Base-by-base conservation (phyloP, 2,888 invertebrate genomes). In the Pristionchus exspectatus region DNA sequence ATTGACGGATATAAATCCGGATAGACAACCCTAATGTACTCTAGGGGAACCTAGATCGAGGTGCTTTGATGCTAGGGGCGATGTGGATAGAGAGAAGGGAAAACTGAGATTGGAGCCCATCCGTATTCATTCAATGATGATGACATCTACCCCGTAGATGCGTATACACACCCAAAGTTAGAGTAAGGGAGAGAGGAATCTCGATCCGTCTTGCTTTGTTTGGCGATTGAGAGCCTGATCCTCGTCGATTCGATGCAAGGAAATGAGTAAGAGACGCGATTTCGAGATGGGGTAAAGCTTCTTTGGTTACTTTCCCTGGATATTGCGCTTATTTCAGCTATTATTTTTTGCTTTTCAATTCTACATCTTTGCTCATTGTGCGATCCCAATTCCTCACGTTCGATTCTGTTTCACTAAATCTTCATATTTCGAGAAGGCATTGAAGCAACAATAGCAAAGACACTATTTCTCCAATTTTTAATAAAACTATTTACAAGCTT, bases 131-230 rank as follows among this genome's bases (percentile, higher is more conserved):
- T 54, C 56, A 21, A 21, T 56, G 10, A 21, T 63, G 59, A 59
- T 59, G 59, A 59, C 59, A 59, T 24, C 5, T 24, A 59, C 59
- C 18, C 21, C 2, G 3, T 56, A 21, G 56, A 21, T 56, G 56
- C 21, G 56, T 56, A 21, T 2, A 69, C n/a, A n/a, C n/a, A 7
- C 21, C 21, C 77, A 81, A 81, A 81, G 81, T 50, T 54, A 54
- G 50, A 81, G 44, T n/a, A 12, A 50, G 21, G 2, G 27, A 69
- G 69, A 4, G 38, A 4, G 24, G 77, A 81, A 81, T 81, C 77
- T 77, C 81, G 81, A 44, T 44, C 44, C 56, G 63, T 24, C 69
- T 69, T 30, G 72, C 72, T 33, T 81, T 81, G 81, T 81, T 81
- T 81, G 81, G 18, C 50, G n/a, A 50, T 81, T 81, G 50, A 12